Base-by-base conservation (phyloP, 2,888 invertebrate species). In the Lampropteryx suffumata region DNA sequence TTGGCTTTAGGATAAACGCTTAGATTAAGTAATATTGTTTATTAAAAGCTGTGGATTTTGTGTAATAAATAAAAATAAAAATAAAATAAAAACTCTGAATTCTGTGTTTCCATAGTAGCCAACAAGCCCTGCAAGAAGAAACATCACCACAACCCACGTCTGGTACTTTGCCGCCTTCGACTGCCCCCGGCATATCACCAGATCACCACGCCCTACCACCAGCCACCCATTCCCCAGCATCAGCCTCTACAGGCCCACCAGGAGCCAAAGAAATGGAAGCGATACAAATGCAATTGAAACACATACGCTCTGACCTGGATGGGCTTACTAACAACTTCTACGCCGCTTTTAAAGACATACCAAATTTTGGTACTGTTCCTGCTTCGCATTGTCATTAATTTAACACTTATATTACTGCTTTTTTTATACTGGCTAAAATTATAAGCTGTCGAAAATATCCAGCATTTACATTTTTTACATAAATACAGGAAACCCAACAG, bases 261-360 rank as follows among this genome's bases (percentile, higher is more conserved):
- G 6, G 13, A 35, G 46, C 17, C 32, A 55, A 70, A 3, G 76
- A 79, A 0, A 13, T 76, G 7, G 50, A 44, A 1, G 54, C 48
- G 1, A 27, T 78, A 10, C 58, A 68, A 35, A 40, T 35, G 2
- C 53, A 61, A 5, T 33, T 79, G n/a, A 54, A 67, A 1, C 62
- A 52, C 2, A 52, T 79, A 13, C 68, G 70, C 12, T 48, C 35
- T 1, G 77, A 80, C 27, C 58, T 79, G 0, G 74, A 79, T 24
- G 64, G 68, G n/a, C 61, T 82, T n/a, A 61, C 71, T 0, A 61
- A 64, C 13, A 62, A 65, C 0, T 66, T 68, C 46, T 44, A 61
- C 37, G 9, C 28, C 1, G 17, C 57, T 28, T 44, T 62, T 28
- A 35, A 55, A 34, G 52, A 60, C 26, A 36, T 62, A 28, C 39